A percentile compares a stretch with the other conserved stretches of the same genome.
Evolutionary conservation across 2,888 invertebrate species (phyloP).

Genomic region (Schizaphis graminum): DNA sequence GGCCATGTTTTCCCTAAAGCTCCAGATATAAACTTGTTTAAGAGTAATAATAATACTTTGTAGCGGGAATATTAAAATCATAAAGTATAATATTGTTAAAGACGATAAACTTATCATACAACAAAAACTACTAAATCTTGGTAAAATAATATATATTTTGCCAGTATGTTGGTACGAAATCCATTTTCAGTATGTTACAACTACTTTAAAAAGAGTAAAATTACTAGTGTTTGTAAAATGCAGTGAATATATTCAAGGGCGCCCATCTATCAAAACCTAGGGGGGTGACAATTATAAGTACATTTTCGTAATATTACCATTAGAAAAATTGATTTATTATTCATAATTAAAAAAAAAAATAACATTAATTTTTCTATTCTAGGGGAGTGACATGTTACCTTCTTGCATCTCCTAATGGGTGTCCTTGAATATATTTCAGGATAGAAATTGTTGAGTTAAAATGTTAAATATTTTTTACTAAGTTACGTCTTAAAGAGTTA

Average conservation of each 20-base stretch:
- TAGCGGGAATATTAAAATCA: background rate
- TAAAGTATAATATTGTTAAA: background rate
- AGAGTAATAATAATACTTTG: background rate
- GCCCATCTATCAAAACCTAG: too few relatives aligned
- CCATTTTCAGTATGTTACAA: background rate
- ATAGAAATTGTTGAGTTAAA: background rate
- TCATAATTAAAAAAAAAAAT: too few relatives aligned
- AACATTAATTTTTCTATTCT: too few relatives aligned
- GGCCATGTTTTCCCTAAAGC: background rate
- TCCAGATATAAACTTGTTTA: background rate
- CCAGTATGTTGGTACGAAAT: background rate
- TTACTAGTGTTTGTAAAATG: background rate
- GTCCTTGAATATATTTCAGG: background rate
- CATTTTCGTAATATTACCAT: too few relatives aligned
- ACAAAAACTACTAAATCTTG: background rate
- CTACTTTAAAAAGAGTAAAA: background rate
- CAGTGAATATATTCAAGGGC: background rate
- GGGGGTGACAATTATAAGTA: too few relatives aligned
- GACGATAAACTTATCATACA: background rate
- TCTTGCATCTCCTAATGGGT: too few relatives aligned
- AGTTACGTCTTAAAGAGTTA: too few relatives aligned
- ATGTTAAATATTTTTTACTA: too few relatives aligned
- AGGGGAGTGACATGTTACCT: too few relatives aligned
- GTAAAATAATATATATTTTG: background rate
- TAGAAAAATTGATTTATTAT: too few relatives aligned